Evolutionary conservation across 1,140 invertebrate species (phyloP), one percentile per base, ranked within the genome.

Genomic region (Bombus sibiricus): DNA sequence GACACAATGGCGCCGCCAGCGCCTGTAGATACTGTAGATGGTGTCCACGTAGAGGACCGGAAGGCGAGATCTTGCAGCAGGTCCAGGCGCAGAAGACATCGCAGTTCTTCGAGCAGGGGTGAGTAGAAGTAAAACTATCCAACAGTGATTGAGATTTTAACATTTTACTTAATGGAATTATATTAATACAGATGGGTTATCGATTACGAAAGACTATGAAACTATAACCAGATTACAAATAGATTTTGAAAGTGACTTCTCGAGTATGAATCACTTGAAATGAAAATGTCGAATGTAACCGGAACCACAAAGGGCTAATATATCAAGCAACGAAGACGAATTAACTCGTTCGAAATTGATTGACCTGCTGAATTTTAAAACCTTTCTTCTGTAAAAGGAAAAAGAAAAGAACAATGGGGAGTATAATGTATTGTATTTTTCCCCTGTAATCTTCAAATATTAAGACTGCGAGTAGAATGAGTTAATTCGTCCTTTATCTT

Each of bases 1-100:
- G 88, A 92, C 13, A 81, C 88, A 1, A 87, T 91, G 79, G 91
- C 93, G n/a, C 92, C 93, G 18, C 91, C 89, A 0, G 88, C 92
- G 41, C 90, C 93, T 1, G 71, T 85, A 15, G 92, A 91, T 79
- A 90, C 91, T 18, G 89, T 89, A 22, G 90, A 91, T 18, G 87
- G 89, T 25, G 75, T 75, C 6, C 84, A 88, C 37, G 71, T 71
- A 25, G 91, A 92, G 10, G 87, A 81, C n/a, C 84, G 64, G 43
- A 87, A 71, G 15, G 80, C 75, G 1, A 53, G 28, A 3, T 84
- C 87, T 13, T 68, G 86, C 68, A 77, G 85, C 22, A 92, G 89
- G 37, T 43, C 82, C 0, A 91, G 87, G 3, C 91, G 90, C 43
- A 93, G 91, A 75, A 91, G 85, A 41, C 90, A 92, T 2, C 94